Conservation (phyloP, 2,888 invertebrate genomes). For the Rhagonycha fulva region DNA sequence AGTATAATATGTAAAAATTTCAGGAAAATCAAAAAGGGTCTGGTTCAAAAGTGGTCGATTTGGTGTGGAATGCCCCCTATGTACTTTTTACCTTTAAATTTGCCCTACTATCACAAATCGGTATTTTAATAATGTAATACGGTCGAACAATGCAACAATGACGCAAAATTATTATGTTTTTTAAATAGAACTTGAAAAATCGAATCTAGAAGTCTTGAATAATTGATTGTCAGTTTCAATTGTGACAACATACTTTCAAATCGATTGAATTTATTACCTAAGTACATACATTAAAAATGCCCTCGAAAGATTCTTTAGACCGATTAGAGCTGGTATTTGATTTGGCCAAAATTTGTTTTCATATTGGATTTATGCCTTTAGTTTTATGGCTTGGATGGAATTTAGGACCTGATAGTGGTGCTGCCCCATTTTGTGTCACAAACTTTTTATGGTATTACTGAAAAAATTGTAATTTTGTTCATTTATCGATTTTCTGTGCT, state of each 20-base stretch:
- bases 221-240: not conserved
- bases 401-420: conserved; percentile 38
- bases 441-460: conserved; percentile 40
- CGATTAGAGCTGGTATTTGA: conserved; percentile 33
- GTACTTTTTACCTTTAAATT: too few relatives aligned
- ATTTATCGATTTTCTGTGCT: not conserved
- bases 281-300: not conserved
- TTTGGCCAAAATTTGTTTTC: conserved; percentile 32
- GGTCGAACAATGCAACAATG: too few relatives aligned
- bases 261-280: not conserved
- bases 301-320: conserved; percentile 25
- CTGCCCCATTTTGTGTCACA: conserved; percentile 36
- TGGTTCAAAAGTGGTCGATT: too few relatives aligned
- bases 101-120: too few relatives aligned
- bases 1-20: too few relatives aligned
- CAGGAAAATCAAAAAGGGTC: too few relatives aligned
- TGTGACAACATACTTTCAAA: not conserved
- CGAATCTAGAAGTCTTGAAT: not conserved
- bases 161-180: not conserved
- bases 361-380: conserved; percentile 37
- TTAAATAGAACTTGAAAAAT: not conserved
- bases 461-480: not conserved
- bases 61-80: too few relatives aligned
- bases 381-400: conserved; percentile 40
- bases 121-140: too few relatives aligned